These are phyloP conservation scores for Serrognathus titanus DNA, from an alignment of 2,888 invertebrate genomes.

Conservation along the genomic window DNA sequence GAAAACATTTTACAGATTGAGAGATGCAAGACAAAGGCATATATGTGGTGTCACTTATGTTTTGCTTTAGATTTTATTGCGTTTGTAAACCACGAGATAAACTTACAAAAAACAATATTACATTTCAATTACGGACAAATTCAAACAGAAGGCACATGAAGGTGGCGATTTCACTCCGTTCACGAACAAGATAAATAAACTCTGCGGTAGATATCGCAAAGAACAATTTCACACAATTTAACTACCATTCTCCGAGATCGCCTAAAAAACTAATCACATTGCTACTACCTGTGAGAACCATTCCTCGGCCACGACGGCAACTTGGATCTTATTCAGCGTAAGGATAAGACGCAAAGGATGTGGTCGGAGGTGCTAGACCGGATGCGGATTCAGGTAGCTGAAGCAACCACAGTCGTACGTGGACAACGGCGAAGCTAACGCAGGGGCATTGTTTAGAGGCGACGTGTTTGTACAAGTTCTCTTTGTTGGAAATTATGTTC, in stretches of 20 bases:
- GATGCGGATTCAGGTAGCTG: constrained; percentile 49
- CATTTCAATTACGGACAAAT: too few species aligned
- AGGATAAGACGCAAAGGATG: constrained; percentile 34
- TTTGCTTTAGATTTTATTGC: too few species aligned
- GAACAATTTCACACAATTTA: constrained; percentile 42
- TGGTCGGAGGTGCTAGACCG: constrained; percentile 43
- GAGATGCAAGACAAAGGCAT: too few species aligned
- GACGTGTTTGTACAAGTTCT: constrained; percentile 23
- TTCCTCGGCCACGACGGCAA: constrained; percentile 24
- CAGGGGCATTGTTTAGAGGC: constrained; percentile 30
- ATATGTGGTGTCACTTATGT: too few species aligned
- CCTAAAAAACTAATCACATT: constrained; percentile 20
- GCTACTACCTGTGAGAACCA: constrained; percentile 39
- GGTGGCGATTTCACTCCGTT: too few species aligned
- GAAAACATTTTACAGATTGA: too few species aligned
- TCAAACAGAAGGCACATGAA: too few species aligned
- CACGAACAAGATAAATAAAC: constrained; percentile 25
- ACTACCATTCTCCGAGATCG: constrained; percentile 27
- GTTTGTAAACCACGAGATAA: too few species aligned
- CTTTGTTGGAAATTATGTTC: constrained; percentile 14
- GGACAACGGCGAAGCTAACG: constrained; percentile 41
- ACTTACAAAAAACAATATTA: too few species aligned
- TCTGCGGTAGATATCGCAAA: constrained; percentile 28
- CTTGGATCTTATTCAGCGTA: constrained; percentile 20
- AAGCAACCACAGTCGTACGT: constrained; percentile 44